Evolutionary conservation across 2,797 vertebrate species (phyloP).

Genomic region (Sebastes steindachneri): DNA sequence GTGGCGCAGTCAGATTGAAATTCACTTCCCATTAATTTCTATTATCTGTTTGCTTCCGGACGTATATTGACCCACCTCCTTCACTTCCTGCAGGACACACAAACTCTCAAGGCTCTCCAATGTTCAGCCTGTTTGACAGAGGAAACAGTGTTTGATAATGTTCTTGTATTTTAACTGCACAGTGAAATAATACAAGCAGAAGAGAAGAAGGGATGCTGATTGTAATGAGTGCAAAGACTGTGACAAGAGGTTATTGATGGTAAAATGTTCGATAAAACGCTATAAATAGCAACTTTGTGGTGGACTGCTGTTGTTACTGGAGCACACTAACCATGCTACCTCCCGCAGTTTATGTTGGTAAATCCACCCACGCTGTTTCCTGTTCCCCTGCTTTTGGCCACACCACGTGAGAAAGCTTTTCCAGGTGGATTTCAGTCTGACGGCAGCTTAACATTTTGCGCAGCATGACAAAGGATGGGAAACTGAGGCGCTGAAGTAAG

Average conservation of each 20-base stretch:
- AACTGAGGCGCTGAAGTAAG: not conserved
- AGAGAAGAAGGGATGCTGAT: not conserved
- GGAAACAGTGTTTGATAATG: not conserved
- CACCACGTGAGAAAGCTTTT: not conserved
- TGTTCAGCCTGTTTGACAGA: not conserved
- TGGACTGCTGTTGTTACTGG: not conserved
- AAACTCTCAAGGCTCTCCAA: not conserved
- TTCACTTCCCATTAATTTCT: not conserved
- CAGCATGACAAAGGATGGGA: not conserved
- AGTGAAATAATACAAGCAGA: not conserved
- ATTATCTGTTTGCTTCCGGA: not conserved
- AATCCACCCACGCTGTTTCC: too few relatives aligned
- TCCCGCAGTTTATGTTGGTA: too few relatives aligned
- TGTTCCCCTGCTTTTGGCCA: not conserved
- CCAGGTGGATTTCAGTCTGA: not conserved
- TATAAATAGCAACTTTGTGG: not conserved
- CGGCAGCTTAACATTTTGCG: not conserved
- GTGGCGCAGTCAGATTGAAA: not conserved
- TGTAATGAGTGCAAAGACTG: not conserved
- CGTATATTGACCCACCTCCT: not conserved
- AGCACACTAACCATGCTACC: too few relatives aligned
- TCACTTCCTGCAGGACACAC: not conserved
- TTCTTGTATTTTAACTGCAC: not conserved
- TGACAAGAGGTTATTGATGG: not conserved
- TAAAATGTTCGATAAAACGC: not conserved